A percentile compares a stretch with the other conserved stretches of the same genome.
Evolutionary conservation across 2,888 invertebrate genomes (phyloP).

Genomic region (Aradus depressus): DNA sequence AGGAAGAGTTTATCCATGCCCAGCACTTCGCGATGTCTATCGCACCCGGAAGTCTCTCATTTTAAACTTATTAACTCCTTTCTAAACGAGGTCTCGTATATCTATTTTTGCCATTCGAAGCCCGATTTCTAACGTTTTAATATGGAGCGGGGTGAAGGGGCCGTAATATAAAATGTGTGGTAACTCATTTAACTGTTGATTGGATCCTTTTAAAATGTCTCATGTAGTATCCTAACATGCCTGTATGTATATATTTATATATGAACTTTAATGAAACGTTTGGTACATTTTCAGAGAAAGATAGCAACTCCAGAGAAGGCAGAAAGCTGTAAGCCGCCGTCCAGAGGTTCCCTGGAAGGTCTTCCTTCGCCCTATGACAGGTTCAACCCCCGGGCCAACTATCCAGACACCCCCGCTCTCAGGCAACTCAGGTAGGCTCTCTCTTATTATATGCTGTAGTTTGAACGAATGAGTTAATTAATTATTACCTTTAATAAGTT

Average conservation of each 20-base stretch:
- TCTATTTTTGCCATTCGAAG: too few species aligned
- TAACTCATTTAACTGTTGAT: not conserved
- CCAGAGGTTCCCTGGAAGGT: conserved; percentile 59
- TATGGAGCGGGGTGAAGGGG: too few species aligned
- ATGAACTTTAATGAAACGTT: conserved; percentile 6
- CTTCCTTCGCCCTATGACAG: conserved; percentile 65
- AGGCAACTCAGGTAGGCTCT: conserved; percentile 57
- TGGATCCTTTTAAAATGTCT: not conserved
- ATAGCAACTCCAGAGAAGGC: conserved; percentile 65
- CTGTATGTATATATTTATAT: not conserved
- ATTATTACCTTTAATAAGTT: too few species aligned
- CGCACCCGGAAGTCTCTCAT: too few species aligned
- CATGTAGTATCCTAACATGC: not conserved
- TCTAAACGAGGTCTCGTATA: too few species aligned
- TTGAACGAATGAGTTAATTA: too few species aligned
- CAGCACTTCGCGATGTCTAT: too few species aligned
- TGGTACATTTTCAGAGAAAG: conserved; percentile 41
- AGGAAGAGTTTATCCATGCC: too few species aligned
- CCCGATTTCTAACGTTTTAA: too few species aligned
- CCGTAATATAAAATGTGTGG: too few species aligned
- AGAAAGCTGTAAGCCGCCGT: conserved; percentile 54
- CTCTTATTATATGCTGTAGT: not conserved
- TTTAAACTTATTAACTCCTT: too few species aligned
- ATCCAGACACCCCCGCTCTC: conserved; percentile 85
- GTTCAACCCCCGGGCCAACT: conserved; percentile 48